phyloP scores from a whole-genome alignment of 2,888 invertebrate genomes.

The Heliconius cydno region DNA sequence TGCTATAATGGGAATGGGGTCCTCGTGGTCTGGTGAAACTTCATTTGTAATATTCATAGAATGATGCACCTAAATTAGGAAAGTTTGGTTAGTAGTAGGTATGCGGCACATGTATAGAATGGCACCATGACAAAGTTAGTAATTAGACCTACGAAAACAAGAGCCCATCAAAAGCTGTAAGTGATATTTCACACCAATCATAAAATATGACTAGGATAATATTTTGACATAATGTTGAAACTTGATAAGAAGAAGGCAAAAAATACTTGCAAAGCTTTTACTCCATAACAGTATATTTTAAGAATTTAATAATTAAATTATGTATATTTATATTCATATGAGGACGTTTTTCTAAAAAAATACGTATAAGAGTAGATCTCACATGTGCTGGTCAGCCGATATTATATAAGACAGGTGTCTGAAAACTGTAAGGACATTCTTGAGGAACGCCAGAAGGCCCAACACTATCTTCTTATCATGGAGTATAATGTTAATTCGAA shows the following conservation, averaged over 20 bases:
- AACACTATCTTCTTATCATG: not conserved
- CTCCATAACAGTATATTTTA: not conserved
- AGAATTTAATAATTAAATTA: not conserved
- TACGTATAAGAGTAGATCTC: too few relatives aligned
- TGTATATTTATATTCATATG: too few relatives aligned
- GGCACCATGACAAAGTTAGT: not conserved
- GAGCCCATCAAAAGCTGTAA: not conserved
- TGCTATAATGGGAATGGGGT: not conserved
- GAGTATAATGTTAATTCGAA: not conserved
- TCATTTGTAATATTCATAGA: not conserved
- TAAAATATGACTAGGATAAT: conserved; percentile 16
- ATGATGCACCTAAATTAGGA: not conserved
- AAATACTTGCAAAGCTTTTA: not conserved
- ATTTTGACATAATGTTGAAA: conserved; percentile 20
- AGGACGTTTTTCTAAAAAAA: too few relatives aligned
- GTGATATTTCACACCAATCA: conserved; percentile 19
- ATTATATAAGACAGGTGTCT: too few relatives aligned
- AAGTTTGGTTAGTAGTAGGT: not conserved
- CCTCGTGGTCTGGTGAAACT: too few relatives aligned
- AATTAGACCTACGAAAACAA: conserved; percentile 11
- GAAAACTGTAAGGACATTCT: too few relatives aligned
- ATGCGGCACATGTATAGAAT: not conserved
- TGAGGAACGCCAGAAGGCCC: not conserved
- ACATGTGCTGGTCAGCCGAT: too few relatives aligned
- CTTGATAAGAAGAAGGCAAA: conserved; percentile 1